Evolutionary conservation across 2,888 invertebrate species (phyloP), one percentile per base, ranked within the genome.

Genomic region (Trachelus iudaicus): DNA sequence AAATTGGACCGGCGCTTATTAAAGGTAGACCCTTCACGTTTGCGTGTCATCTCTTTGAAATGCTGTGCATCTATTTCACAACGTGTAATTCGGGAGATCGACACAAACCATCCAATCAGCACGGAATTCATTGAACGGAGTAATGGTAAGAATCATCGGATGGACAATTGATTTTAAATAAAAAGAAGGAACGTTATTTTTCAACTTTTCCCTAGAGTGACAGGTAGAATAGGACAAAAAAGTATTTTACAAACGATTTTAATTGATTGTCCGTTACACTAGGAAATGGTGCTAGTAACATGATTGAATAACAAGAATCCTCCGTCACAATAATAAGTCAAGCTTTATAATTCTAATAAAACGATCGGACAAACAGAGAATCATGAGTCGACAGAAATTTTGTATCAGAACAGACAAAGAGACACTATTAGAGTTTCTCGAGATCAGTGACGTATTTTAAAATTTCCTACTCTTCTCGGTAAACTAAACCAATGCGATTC

Each of bases 11-110:
- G 77, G 76, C 79, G 77, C 75, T 79, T 76, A 85, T 86, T 83
- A 82, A 84, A 85, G 85, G 85, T 85, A 85, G 85, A 83, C 80
- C 35, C 79, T 80, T 71, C 77, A 76, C 76, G 79, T 69, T 79
- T 77, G 79, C 79, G 75, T 81, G 74, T 81, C 78, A 80, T 81
- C 77, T 78, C 75, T 76, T 80, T 79, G 74, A 85, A 85, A 85
- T 85, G 85, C 84, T 84, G 84, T 80, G 80, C 81, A 80, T 71
- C 73, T 79, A 73, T 76, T 37, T 13, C 37, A 15, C 15, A 37
- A 37, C 15, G 15, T 37, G 4, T 4, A 13, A 37, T 37, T 13
- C 13, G 37, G 3, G 3, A 37, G 37, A 13, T 3, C 13, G 13
- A 37, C 37, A 12, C 13, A 13, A 37, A 13, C 37, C 37, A 13